phyloP scores from a whole-genome alignment of 2,797 vertebrate species.

The Hypotaenidia okinawae region DNA sequence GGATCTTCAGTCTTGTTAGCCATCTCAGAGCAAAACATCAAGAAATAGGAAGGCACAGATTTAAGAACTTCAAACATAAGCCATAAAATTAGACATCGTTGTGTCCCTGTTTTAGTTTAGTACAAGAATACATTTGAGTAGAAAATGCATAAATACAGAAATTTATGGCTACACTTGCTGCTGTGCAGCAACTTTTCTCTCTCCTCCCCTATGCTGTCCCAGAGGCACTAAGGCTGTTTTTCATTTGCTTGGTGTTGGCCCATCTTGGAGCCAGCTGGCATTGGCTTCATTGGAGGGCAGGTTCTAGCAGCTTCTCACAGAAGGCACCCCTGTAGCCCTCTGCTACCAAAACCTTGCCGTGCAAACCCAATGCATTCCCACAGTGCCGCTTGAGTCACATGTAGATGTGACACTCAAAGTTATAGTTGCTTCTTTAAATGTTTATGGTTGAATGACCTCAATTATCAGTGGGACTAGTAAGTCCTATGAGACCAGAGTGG shows the following conservation, averaged over 20 bases:
- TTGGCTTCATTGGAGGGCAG: too few species aligned
- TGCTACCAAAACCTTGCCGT: too few species aligned
- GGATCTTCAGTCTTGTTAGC: not conserved
- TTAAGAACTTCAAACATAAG: not conserved
- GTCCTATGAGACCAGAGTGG: not conserved
- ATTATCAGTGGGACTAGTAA: not conserved
- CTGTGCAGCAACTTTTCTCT: too few species aligned
- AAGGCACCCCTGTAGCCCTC: not conserved
- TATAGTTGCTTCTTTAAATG: fast-evolving
- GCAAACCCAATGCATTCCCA: not conserved
- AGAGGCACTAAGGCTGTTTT: too few species aligned
- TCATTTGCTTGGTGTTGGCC: too few species aligned
- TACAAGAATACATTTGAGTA: not conserved
- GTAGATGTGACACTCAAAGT: not conserved
- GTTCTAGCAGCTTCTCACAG: too few species aligned
- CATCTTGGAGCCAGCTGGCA: not conserved
- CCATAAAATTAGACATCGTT: not conserved
- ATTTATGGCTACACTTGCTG: too few species aligned
- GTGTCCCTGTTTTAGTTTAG: not conserved
- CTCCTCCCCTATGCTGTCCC: too few species aligned
- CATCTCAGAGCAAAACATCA: not conserved
- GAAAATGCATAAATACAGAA: not conserved
- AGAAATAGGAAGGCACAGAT: not conserved
- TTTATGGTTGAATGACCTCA: not conserved
- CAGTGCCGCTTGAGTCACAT: not conserved